A percentile compares a stretch with the other conserved stretches of the same genome.
Conservation (phyloP, 1,140 invertebrate genomes). For the Heliconius hermathena region DNA sequence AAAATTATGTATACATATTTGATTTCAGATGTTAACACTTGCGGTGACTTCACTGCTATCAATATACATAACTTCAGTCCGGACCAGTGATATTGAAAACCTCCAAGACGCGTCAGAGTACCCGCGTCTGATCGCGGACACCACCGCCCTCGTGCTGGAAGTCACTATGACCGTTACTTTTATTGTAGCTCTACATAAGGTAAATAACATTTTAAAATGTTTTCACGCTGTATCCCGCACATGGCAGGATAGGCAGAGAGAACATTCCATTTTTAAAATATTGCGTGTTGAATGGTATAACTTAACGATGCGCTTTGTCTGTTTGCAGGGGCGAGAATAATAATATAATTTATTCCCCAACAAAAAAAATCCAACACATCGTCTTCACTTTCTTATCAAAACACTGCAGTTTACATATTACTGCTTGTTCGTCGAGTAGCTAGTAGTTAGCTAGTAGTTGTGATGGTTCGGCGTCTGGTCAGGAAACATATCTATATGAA, state of each 20-base stretch:
- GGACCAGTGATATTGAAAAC: slow-evolving; percentile 42
- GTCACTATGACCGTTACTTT: slow-evolving; percentile 60
- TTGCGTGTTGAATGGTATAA: background rate
- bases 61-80: slow-evolving; percentile 59
- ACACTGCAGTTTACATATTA: no score
- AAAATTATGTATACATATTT: no score
- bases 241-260: background rate
- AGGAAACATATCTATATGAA: no score
- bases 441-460: no score
- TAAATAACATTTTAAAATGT: slow-evolving; percentile 25
- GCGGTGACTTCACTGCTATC: slow-evolving; percentile 60
- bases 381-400: no score
- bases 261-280: background rate
- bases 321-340: background rate
- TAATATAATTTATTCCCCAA: background rate
- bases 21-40: slow-evolving; percentile 62
- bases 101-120: slow-evolving; percentile 47
- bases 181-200: slow-evolving; percentile 67
- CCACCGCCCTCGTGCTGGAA: slow-evolving; percentile 57
- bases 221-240: background rate
- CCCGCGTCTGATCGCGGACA: slow-evolving; percentile 60
- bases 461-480: no score
- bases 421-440: no score
- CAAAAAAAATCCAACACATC: no score
- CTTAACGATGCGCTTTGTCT: background rate